These are phyloP conservation scores for Thereva unica DNA, from an alignment of 2,888 invertebrate species.

Conservation along the genomic window DNA sequence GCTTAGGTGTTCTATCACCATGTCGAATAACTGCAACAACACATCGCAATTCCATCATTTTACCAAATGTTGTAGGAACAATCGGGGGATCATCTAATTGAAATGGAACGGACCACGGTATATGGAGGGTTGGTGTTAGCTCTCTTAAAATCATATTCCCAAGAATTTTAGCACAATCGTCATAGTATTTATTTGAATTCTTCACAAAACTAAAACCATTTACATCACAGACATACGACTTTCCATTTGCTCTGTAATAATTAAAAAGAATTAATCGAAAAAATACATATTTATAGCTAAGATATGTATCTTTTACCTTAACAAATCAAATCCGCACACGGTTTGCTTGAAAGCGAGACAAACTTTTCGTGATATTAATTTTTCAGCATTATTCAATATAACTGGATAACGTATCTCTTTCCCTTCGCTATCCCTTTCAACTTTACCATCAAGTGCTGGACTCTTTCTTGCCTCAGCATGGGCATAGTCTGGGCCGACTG, in stretches of 20 bases:
- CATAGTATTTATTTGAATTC: constrained; percentile 99
- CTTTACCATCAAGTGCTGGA: constrained; percentile 97
- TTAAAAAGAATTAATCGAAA: neutral
- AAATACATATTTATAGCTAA: constrained; percentile 1
- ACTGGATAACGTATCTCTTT: constrained; percentile 99
- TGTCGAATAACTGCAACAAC: constrained; percentile 97
- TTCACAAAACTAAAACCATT: constrained; percentile 99
- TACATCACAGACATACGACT: constrained; percentile 99
- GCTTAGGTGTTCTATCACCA: constrained; percentile 98
- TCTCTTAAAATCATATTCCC: constrained; percentile 97
- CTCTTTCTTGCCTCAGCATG: constrained; percentile 99
- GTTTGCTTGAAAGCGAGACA: constrained; percentile 97
- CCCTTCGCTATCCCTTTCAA: constrained; percentile 96
- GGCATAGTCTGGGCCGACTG: constrained; percentile 98
- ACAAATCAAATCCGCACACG: constrained; percentile 97
- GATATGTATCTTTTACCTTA: constrained; percentile 64
- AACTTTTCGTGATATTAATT: constrained; percentile 95
- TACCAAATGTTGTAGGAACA: constrained; percentile 97
- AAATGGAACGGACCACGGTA: constrained; percentile 97
- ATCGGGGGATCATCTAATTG: constrained; percentile 98
- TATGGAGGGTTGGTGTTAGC: constrained; percentile 91
- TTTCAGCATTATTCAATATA: constrained; percentile 95
- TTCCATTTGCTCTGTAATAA: constrained; percentile 85
- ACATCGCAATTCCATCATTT: constrained; percentile 91
- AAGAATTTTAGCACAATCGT: constrained; percentile 97